Percentiles rank a stretch among this genome's conserved stretches.
These are phyloP conservation scores for Cervus canadensis DNA, from an alignment of 2,113 vertebrate species.

Conservation along the genomic window DNA sequence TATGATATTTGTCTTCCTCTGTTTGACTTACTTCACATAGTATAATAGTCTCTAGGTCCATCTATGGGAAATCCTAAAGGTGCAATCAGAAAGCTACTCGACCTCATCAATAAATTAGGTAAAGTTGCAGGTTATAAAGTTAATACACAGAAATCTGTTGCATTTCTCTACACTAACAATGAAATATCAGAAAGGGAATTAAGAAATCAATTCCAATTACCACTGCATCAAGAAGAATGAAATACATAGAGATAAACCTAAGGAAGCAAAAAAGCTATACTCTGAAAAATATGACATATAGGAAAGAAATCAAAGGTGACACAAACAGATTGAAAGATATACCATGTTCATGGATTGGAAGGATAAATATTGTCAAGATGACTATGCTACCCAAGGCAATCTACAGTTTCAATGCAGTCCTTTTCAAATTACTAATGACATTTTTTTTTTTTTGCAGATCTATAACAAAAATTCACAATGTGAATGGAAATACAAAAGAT, in stretches of 20 bases:
- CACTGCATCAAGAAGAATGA: neutral
- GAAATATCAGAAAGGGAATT: neutral
- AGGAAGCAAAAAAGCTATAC: neutral
- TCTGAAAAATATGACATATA: neutral
- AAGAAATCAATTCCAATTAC: neutral
- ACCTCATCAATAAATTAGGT: neutral
- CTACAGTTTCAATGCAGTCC: neutral
- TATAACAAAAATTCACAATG: neutral
- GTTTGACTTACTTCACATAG: neutral
- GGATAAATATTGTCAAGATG: neutral
- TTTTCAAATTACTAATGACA: neutral
- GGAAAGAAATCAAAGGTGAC: neutral
- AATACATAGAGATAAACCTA: neutral
- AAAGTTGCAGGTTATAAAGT: neutral
- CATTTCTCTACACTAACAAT: neutral
- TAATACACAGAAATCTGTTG: neutral
- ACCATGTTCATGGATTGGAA: neutral
- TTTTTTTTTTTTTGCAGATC: neutral
- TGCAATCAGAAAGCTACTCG: neutral
- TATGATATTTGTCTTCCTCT: neutral
- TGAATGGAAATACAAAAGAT: neutral
- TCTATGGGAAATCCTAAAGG: neutral
- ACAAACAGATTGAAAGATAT: neutral
- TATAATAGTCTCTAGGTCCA: neutral
- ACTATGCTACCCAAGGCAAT: neutral